These are phyloP conservation scores for Homalodisca vitripennis DNA, from an alignment of 1,140 invertebrate genomes.

Conservation along the genomic window DNA sequence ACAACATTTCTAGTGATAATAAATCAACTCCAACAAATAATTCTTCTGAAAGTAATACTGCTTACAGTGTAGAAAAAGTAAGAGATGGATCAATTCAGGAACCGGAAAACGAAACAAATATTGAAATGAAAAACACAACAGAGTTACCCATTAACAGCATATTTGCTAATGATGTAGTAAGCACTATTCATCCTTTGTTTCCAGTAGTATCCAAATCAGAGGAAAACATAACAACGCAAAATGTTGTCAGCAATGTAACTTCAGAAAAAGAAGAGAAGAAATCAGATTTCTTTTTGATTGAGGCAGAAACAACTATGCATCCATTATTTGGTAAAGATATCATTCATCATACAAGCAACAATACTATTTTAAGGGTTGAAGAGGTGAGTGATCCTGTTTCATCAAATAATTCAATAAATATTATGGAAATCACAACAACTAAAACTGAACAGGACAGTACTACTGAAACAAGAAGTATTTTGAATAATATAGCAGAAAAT, in stretches of 20 bases:
- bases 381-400: not conserved
- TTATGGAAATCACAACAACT: too few species aligned
- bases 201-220: not conserved
- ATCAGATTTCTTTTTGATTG: not conserved
- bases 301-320: constrained; percentile 4
- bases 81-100: too few species aligned
- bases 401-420: not conserved
- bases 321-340: not conserved
- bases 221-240: not conserved
- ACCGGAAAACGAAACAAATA: too few species aligned
- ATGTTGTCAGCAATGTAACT: not conserved
- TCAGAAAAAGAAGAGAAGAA: not conserved
- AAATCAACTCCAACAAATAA: too few species aligned
- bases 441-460: too few species aligned
- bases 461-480: not conserved
- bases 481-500: not conserved
- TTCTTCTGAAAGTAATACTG: too few species aligned
- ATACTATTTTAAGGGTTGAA: not conserved
- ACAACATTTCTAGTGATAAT: too few species aligned
- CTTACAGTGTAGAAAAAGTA: too few species aligned
- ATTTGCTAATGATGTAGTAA: constrained; percentile 4
- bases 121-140: constrained; percentile 7
- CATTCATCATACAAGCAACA: not conserved
- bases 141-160: not conserved
- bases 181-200: constrained; percentile 10